Base-by-base conservation (phyloP, 2,888 invertebrate species). In the Epistrophe grossulariae region DNA sequence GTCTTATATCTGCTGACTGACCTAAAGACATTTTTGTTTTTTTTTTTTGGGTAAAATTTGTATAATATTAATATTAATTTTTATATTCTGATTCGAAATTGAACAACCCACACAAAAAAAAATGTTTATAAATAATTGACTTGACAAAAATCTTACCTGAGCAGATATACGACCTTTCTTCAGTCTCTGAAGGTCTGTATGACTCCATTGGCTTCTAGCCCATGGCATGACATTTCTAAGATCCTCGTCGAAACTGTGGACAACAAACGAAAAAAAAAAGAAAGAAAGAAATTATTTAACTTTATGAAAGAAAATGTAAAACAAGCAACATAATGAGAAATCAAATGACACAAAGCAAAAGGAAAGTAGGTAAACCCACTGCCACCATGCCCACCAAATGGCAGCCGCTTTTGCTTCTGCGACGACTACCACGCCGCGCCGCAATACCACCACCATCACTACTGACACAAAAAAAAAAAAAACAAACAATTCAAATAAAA, bases 141-240 rank as follows among this genome's bases (percentile, higher is more conserved):
- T 68, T 35, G 13, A 24, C 1, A 24, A 24, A 19, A 11, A 43
- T 90, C 93, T 93, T 92, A 96, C 96, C 95, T 97, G 97, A 52
- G 96, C 97, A 43, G 96, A 95, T 57, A 97, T 95, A 91, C 95
- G 95, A 88, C 97, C 97, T 89, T 95, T 94, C 91, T 95, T 94
- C 90, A 97, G 94, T 90, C 97, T 93, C 77, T 95, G 94, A 76
- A 97, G 94, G 93, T 97, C 97, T 24, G 97, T 97, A 91, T 97
- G 97, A 90, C 96, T 96, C 96, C 96, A 97, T 89, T 94, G 95
- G 91, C 95, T 95, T 84, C 94, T 94, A 38, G 95, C 95, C 96
- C 96, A 96, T 15, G 96, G 96, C 89, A 94, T 94, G 59, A 95
- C 94, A 89, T 95, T 94, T 89, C 95, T 93, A 76, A 96, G 93